Percentiles rank a stretch among this genome's conserved stretches.
Conservation (phyloP, 2,888 invertebrate species). For the Drosophila subsilvestris region DNA sequence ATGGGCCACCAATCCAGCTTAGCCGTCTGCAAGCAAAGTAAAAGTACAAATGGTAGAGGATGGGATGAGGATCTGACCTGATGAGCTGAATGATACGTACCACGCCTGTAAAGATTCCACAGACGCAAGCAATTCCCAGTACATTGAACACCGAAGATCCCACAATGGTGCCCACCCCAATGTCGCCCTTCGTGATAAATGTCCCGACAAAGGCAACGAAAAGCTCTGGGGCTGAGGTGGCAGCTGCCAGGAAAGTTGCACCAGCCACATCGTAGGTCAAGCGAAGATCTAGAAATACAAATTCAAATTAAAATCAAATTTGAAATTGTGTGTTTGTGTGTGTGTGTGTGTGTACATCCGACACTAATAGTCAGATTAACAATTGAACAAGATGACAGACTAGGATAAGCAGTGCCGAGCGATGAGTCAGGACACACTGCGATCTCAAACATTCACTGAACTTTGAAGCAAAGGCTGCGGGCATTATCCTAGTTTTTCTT, state of each 20-base stretch:
- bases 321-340: no score
- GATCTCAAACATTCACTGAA: no score
- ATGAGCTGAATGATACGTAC: constrained; percentile 83
- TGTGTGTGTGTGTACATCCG: neutral
- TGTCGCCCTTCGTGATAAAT: constrained; percentile 91
- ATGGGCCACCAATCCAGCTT: constrained; percentile 67
- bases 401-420: no score
- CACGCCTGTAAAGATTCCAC: constrained; percentile 88
- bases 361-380: neutral
- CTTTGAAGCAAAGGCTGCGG: neutral
- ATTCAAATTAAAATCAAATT: neutral
- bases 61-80: no score
- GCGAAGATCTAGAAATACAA: constrained; percentile 86
- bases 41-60: neutral
- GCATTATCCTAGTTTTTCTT: constrained; percentile 71
- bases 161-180: constrained; percentile 92
- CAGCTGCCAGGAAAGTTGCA: constrained; percentile 96
- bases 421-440: no score
- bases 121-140: constrained; percentile 90
- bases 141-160: constrained; percentile 93
- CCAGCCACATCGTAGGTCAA: constrained; percentile 94
- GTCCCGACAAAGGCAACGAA: constrained; percentile 94
- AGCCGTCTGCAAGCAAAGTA: constrained; percentile 1
- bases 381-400: neutral
- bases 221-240: constrained; percentile 94